Conservation (phyloP, 2,888 invertebrate genomes). For the Eupithecia pulchellata region DNA sequence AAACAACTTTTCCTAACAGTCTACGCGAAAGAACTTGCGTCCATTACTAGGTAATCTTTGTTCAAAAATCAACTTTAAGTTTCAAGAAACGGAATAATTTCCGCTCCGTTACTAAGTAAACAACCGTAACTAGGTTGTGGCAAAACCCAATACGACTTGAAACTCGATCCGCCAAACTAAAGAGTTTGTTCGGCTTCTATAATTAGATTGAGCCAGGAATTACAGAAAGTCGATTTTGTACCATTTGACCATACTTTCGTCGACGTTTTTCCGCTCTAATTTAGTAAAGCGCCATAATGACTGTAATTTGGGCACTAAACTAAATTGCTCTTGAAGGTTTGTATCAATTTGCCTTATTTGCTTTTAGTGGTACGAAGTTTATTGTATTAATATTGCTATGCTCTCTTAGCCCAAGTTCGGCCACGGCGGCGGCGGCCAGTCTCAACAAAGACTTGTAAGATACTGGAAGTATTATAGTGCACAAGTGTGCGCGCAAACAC, state of each 20-base stretch:
- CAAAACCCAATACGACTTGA: conserved; percentile 17
- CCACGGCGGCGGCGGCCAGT: no score
- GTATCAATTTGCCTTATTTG: neutral
- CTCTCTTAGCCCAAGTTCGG: no score
- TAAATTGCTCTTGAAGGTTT: conserved; percentile 21
- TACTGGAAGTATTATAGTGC: no score
- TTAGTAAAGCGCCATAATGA: conserved; percentile 33
- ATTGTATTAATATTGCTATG: neutral
- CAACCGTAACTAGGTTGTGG: conserved; percentile 19
- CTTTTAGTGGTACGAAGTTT: neutral
- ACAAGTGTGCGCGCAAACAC: no score
- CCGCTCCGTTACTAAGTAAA: conserved; percentile 6
- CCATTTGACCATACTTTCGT: conserved; percentile 30
- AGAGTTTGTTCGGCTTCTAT: conserved; percentile 31
- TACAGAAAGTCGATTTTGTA: conserved; percentile 26
- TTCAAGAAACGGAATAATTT: conserved; percentile 13
- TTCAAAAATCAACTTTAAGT: conserved; percentile 1
- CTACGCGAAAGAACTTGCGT: neutral
- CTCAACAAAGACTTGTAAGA: no score
- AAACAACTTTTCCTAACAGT: neutral
- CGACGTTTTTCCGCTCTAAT: conserved; percentile 30
- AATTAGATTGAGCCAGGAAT: conserved; percentile 26
- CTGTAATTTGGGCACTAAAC: conserved; percentile 32
- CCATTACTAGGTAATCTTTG: neutral
- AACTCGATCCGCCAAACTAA: conserved; percentile 24